Base-by-base conservation (phyloP, 2,113 vertebrate genomes). In the Larimichthys polyactis region DNA sequence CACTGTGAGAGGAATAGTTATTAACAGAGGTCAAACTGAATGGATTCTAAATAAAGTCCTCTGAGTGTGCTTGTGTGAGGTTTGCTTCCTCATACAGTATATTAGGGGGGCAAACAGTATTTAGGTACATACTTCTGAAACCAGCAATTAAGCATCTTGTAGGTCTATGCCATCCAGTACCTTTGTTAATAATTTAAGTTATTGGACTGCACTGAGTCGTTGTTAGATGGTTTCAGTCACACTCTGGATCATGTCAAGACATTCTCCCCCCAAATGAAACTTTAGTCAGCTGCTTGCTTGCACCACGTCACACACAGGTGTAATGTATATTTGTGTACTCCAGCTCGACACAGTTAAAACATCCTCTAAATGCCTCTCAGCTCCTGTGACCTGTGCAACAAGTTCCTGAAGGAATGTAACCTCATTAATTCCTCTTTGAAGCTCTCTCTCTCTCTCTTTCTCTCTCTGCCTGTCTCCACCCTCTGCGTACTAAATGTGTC, bases 391-490 rank as follows among this genome's bases (percentile, higher is more conserved):
- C 79, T 76, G 83, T 71, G 87, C 51, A 81, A 87, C 88, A 57
- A 77, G 85, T 89, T 94, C 36, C 63, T 75, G 16, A 24, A 87
- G 40, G 87, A 93, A 94, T 92, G 89, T 77, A 78, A 82, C 82
- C 78, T 75, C 75, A 81, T 91, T 87, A 83, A 52, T 71, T 88
- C 73, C 64, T 29, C 70, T 91, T 86, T 90, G 78, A 92, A 87
- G 85, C 82, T 46, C 63, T 76, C 43, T 24, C 19, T 49, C 46
- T 57, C 14, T 63, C 24, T 32, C 40, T n/a, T 20, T 20, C 40
- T 44, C 62, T 65, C 40, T 57, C 14, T 27, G 57, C 68, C 52
- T 66, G 67, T 74, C 88, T 58, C 76, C 79, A 78, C 85, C 86
- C 87, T 88, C 71, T 55, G 62, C 70, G 74, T 46, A 74, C 82